Percentiles rank a stretch among this genome's conserved stretches.
Conservation (phyloP, 2,797 vertebrate species). For the Austrolebias charrua region DNA sequence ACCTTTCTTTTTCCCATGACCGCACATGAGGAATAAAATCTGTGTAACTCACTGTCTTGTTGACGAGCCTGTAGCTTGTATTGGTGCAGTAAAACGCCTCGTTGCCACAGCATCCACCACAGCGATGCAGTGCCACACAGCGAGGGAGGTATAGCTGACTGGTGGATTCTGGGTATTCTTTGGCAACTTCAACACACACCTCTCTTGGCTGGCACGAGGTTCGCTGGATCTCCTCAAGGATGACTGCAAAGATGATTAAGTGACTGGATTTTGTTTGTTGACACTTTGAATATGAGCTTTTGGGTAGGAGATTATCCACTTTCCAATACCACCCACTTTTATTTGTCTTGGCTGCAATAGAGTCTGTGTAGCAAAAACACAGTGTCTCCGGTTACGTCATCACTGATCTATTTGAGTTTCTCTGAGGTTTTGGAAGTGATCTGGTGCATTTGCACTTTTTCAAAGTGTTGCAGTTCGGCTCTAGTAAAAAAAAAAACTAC, state of each 20-base stretch:
- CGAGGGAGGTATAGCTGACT: conserved; percentile 76
- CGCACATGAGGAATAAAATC: neutral
- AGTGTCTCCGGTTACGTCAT: conserved; percentile 13
- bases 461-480: neutral
- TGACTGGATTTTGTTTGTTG: neutral
- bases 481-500: too few species aligned
- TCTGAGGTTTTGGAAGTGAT: neutral
- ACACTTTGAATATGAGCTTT: neutral
- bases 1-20: too few species aligned
- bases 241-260: conserved; percentile 58
- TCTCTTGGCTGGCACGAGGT: conserved; percentile 77
- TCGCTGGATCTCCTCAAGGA: conserved; percentile 76
- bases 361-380: conserved; percentile 8
- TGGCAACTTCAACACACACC: conserved; percentile 78
- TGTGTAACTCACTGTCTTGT: conserved; percentile 71
- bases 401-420: neutral
- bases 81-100: conserved; percentile 78
- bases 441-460: neutral
- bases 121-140: conserved; percentile 79
- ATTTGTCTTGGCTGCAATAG: conserved; percentile 16
- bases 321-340: conserved; percentile 3
- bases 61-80: conserved; percentile 69
- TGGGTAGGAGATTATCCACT: conserved; percentile 11
- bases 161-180: conserved; percentile 78
- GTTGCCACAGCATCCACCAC: conserved; percentile 79